Percentiles rank a stretch among this genome's conserved stretches.
These are phyloP conservation scores for Tortricodes alternella DNA, from an alignment of 2,888 invertebrate genomes.

Conservation along the genomic window DNA sequence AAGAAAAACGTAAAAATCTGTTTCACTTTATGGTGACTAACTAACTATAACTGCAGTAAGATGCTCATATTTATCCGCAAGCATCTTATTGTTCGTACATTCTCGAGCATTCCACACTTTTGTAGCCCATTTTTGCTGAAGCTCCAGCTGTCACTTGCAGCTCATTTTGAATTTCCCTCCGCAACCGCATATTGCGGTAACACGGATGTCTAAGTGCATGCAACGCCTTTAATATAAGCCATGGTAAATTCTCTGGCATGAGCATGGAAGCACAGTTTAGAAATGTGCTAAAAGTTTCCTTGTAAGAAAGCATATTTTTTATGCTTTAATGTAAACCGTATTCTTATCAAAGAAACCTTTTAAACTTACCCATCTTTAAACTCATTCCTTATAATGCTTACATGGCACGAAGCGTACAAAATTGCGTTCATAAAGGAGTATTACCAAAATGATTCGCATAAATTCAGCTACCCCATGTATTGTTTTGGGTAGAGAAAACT, in stretches of 20 bases:
- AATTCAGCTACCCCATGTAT: too few species aligned
- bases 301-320: neutral
- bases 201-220: slow-evolving; percentile 32
- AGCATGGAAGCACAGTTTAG: neutral
- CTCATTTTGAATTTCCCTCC: slow-evolving; percentile 59
- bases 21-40: neutral
- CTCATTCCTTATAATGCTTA: too few species aligned
- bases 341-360: too few species aligned
- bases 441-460: too few species aligned
- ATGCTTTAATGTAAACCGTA: too few species aligned
- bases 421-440: too few species aligned
- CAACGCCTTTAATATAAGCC: slow-evolving; percentile 14
- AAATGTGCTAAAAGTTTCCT: neutral
- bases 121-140: slow-evolving; percentile 38
- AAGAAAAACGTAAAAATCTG: too few species aligned
- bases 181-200: slow-evolving; percentile 42
- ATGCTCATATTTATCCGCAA: neutral
- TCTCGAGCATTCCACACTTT: neutral
- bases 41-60: neutral
- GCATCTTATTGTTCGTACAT: neutral
- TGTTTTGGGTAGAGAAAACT: too few species aligned
- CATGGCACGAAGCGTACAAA: too few species aligned
- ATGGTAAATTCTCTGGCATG: neutral
- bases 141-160: slow-evolving; percentile 55
- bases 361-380: too few species aligned